These are phyloP conservation scores for Charina bottae DNA, from an alignment of 2,113 vertebrate species.

Conservation along the genomic window DNA sequence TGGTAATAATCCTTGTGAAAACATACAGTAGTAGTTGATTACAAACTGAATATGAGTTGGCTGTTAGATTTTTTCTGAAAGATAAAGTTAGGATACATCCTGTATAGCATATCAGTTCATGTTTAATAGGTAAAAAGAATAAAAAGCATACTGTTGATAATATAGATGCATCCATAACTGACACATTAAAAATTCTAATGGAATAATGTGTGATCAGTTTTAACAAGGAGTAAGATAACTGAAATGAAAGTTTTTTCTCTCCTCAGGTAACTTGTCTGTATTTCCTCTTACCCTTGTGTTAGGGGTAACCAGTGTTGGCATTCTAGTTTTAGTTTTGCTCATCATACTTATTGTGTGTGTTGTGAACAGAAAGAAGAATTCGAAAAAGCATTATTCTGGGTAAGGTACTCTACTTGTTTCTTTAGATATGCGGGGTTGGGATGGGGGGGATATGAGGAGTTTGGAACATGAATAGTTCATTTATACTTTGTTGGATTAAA, in stretches of 20 bases:
- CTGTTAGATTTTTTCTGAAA: background rate
- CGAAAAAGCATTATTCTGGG: slow-evolving; percentile 87
- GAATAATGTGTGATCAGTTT: background rate
- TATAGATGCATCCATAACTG: background rate
- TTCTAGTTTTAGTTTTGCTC: slow-evolving; percentile 81
- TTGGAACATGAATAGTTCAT: slow-evolving; percentile 30
- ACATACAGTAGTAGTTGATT: background rate
- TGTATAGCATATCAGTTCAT: background rate
- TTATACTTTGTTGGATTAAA: background rate
- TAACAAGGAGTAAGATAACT: slow-evolving; percentile 39
- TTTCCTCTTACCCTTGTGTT: slow-evolving; percentile 79
- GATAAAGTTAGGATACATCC: background rate
- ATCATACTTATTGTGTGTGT: slow-evolving; percentile 79
- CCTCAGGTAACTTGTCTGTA: slow-evolving; percentile 70
- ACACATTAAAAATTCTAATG: background rate
- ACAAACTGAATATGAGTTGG: background rate
- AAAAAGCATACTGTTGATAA: background rate
- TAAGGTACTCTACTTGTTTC: slow-evolving; percentile 71
- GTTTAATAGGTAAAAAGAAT: background rate
- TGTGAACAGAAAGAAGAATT: slow-evolving; percentile 80
- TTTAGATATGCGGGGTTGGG: slow-evolving; percentile 22
- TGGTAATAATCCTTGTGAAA: background rate
- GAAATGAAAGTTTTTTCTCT: slow-evolving; percentile 62
- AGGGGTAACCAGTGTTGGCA: slow-evolving; percentile 80
- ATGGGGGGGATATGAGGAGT: background rate